These are phyloP conservation scores for Diadumene lineata DNA, from an alignment of 92 coral and sea anemone species.

Conservation along the genomic window DNA sequence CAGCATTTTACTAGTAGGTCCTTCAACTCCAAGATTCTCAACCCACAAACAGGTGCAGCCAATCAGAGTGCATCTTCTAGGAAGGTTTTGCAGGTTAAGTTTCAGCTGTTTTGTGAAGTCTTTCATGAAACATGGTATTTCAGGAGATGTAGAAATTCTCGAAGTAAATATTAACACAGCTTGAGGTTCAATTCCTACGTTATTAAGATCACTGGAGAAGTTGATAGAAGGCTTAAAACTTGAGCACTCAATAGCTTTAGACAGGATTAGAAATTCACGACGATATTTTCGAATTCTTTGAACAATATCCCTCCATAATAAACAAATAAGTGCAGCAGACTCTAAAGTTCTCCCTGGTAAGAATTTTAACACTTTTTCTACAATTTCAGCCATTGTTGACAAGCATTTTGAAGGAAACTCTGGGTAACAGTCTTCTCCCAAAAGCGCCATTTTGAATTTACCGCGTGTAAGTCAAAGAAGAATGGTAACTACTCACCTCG, in stretches of 20 bases:
- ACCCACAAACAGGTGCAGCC: slow-evolving; percentile 18
- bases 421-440: neutral
- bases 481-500: neutral
- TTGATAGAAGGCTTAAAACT: slow-evolving; percentile 18
- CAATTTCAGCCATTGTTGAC: slow-evolving; percentile 57
- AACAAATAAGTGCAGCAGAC: slow-evolving; percentile 65
- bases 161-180: slow-evolving; percentile 19
- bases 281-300: slow-evolving; percentile 59
- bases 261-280: slow-evolving; percentile 35
- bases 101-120: slow-evolving; percentile 18
- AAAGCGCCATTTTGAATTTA: slow-evolving; percentile 24
- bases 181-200: slow-evolving; percentile 32
- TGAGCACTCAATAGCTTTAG: slow-evolving; percentile 1
- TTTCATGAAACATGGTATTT: slow-evolving; percentile 12
- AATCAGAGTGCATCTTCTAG: slow-evolving; percentile 14
- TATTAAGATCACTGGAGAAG: slow-evolving; percentile 5
- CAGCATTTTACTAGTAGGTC: neutral
- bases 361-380: slow-evolving; percentile 54
- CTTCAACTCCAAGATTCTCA: slow-evolving; percentile 8
- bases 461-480: neutral
- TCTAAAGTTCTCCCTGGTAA: slow-evolving; percentile 63
- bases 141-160: slow-evolving; percentile 4
- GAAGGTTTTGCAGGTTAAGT: slow-evolving; percentile 8
- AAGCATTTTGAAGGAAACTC: slow-evolving; percentile 45
- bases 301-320: slow-evolving; percentile 64